Conservation (phyloP, 2,888 invertebrate species). For the Ptychoptera contaminata region DNA sequence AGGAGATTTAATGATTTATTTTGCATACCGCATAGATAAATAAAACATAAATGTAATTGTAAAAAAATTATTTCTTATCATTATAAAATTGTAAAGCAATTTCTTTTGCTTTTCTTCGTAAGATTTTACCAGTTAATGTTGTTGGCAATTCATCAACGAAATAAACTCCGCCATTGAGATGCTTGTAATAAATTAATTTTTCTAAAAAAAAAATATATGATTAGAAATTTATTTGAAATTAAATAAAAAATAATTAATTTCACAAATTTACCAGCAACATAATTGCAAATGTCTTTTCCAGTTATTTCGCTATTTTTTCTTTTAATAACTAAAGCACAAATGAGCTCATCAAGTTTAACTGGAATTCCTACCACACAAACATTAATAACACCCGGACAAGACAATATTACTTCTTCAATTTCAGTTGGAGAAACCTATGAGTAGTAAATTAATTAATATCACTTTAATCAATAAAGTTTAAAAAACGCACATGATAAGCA, state of each 20-base stretch:
- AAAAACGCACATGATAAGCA: too few relatives aligned
- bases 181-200: conserved; percentile 17
- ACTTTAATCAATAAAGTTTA: too few relatives aligned
- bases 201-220: background rate
- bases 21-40: too few relatives aligned
- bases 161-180: conserved; percentile 22
- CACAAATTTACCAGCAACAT: conserved; percentile 13
- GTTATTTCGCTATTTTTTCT: conserved; percentile 7
- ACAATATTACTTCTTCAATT: conserved; percentile 20
- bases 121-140: conserved; percentile 24
- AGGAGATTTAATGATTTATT: too few relatives aligned
- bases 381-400: too few relatives aligned
- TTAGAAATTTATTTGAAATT: too few relatives aligned
- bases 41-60: too few relatives aligned
- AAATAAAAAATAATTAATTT: too few relatives aligned
- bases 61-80: too few relatives aligned
- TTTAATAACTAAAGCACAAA: conserved; percentile 7
- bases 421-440: conserved; percentile 18
- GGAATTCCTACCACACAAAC: too few relatives aligned
- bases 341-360: too few relatives aligned
- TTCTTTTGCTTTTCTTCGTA: conserved; percentile 16
- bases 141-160: conserved; percentile 21
- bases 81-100: conserved; percentile 1
- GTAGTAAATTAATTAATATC: too few relatives aligned
- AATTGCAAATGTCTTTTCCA: conserved; percentile 8